Evolutionary conservation across 2,113 vertebrate species (phyloP).

Genomic region (Circaetus cinerascens): DNA sequence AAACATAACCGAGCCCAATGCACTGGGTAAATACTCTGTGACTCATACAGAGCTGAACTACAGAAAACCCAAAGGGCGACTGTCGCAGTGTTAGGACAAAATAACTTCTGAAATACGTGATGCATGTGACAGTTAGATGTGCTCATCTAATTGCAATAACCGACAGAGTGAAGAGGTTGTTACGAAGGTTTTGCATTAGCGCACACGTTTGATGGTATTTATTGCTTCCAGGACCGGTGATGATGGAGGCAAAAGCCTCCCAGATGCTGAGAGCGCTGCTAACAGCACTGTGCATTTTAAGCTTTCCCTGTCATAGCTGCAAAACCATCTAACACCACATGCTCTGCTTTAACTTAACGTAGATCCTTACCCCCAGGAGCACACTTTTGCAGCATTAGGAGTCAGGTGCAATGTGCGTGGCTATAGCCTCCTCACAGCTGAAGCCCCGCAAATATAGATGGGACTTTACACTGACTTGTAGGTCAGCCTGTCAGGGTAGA

Average conservation of each 20-base stretch:
- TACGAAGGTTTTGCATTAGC: neutral
- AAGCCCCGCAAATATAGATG: neutral
- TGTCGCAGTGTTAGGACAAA: neutral
- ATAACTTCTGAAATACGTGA: neutral
- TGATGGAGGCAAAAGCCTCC: neutral
- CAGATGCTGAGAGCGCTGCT: neutral
- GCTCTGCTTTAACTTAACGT: neutral
- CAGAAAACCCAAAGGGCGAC: neutral
- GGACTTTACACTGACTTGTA: neutral
- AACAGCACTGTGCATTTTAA: neutral
- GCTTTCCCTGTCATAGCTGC: neutral
- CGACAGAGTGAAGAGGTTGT: neutral
- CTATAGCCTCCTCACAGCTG: neutral
- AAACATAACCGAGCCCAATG: neutral
- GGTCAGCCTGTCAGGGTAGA: neutral
- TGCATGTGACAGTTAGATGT: slow-evolving; percentile 5
- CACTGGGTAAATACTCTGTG: neutral
- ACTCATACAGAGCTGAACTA: neutral
- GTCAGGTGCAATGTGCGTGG: accelerated
- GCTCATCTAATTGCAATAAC: slow-evolving; percentile 38
- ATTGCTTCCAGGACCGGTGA: neutral
- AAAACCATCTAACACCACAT: neutral
- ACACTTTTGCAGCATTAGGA: neutral
- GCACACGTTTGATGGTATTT: neutral
- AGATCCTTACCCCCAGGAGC: neutral